Conservation (phyloP, 2,797 vertebrate species). For the Okamejei kenojei region DNA sequence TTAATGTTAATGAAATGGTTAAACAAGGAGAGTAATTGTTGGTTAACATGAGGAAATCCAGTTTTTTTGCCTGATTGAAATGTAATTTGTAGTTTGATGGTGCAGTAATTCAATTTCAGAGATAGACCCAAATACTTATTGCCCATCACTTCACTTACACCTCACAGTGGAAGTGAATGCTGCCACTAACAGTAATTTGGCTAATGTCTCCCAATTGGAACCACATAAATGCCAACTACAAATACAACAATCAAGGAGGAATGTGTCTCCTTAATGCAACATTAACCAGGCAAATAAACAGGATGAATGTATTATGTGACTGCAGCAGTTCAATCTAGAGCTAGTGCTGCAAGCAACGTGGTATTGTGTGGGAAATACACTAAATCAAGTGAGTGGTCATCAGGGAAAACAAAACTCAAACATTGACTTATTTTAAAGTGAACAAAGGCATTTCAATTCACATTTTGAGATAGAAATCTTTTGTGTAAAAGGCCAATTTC, state of each 20-base stretch:
- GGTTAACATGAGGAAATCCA: background rate
- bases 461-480: background rate
- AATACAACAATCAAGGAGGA: background rate
- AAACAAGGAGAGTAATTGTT: background rate
- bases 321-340: background rate
- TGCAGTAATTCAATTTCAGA: background rate
- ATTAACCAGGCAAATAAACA: background rate
- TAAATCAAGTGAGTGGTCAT: background rate
- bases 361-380: background rate
- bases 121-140: background rate
- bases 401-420: background rate
- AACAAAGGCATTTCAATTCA: background rate
- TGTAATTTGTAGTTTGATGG: background rate
- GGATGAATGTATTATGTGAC: background rate
- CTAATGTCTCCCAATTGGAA: background rate
- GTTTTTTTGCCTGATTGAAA: background rate
- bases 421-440: background rate
- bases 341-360: background rate
- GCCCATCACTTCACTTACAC: background rate
- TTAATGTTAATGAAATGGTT: background rate
- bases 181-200: background rate
- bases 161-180: background rate
- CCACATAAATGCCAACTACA: background rate
- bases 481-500: background rate
- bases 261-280: background rate